phyloP scores from a whole-genome alignment of 2,113 vertebrate genomes.

The Panthera tigris region DNA sequence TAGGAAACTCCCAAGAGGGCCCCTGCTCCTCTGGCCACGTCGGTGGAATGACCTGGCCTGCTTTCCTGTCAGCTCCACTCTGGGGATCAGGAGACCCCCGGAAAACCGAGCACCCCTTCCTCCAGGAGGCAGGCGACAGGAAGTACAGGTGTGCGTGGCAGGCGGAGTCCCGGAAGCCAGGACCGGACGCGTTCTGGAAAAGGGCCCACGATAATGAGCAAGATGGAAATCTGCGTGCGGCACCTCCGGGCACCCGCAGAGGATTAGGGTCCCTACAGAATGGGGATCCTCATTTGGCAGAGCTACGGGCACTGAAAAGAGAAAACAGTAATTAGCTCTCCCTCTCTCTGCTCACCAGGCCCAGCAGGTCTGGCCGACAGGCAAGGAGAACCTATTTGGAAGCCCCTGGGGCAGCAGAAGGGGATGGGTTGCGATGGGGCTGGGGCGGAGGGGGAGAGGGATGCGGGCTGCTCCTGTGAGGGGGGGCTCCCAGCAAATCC shows the following conservation, averaged over 20 bases:
- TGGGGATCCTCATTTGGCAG: constrained; percentile 66
- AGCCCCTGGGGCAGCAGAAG: not conserved
- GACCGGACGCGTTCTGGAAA: not conserved
- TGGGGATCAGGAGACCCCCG: too few species aligned
- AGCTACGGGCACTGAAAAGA: constrained; percentile 10
- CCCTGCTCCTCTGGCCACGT: rapidly evolving
- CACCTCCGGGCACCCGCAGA: constrained; percentile 66
- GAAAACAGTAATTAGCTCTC: constrained; percentile 70
- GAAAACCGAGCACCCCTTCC: not conserved
- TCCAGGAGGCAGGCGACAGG: not conserved
- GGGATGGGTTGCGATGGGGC: not conserved
- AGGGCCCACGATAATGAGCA: not conserved
- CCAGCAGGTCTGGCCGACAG: not conserved
- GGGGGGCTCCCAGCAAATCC: not conserved
- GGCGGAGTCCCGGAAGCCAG: not conserved
- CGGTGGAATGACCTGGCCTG: not conserved
- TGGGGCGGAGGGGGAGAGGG: not conserved
- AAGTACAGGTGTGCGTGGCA: rapidly evolving
- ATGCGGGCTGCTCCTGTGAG: not conserved
- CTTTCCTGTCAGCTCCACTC: not conserved
- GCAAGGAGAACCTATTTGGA: not conserved
- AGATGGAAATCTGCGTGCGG: constrained; percentile 44
- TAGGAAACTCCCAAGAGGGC: not conserved
- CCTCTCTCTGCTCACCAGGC: not conserved
- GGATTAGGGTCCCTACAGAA: constrained; percentile 51